Conservation (phyloP, 2,113 vertebrate species). For the Neofelis nebulosa region DNA sequence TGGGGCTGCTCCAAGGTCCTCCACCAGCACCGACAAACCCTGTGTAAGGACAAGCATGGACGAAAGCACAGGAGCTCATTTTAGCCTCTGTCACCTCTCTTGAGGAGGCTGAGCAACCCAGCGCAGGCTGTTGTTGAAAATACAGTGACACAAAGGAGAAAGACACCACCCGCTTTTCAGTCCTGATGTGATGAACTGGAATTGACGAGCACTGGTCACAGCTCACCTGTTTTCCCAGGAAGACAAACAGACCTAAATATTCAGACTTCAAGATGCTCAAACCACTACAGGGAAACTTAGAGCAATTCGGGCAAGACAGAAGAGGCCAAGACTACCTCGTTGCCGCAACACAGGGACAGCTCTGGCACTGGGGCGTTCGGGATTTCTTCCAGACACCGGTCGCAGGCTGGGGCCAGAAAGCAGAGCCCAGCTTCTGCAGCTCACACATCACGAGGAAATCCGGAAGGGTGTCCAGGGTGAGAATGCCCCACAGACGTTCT, state of each 20-base stretch:
- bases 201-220: background rate
- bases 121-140: background rate
- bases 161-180: background rate
- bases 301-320: background rate
- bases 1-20: background rate
- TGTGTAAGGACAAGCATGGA: rapidly evolving
- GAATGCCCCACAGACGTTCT: background rate
- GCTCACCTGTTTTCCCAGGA: background rate
- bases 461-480: background rate
- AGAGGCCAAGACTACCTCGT: background rate
- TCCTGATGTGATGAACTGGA: background rate
- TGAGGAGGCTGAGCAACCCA: background rate
- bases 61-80: background rate
- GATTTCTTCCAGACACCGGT: background rate
- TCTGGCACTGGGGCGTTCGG: rapidly evolving
- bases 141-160: background rate
- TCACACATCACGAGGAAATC: background rate
- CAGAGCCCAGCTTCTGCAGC: rapidly evolving
- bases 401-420: background rate
- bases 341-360: background rate
- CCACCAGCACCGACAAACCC: background rate
- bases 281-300: background rate
- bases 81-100: background rate
- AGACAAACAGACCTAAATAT: background rate
- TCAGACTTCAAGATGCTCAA: background rate